Base-by-base conservation (phyloP, 2,888 invertebrate species). In the Bibio marci region DNA sequence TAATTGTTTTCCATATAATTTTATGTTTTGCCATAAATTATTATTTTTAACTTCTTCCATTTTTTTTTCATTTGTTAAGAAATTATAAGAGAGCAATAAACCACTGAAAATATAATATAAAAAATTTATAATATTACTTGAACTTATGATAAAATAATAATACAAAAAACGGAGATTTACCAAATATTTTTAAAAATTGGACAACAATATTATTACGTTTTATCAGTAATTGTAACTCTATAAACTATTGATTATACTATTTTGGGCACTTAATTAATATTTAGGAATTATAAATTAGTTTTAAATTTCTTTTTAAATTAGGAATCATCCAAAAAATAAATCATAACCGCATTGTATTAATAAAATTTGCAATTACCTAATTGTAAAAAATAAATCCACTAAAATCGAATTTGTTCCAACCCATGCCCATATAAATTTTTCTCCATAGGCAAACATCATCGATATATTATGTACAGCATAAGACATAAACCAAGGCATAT, bases 401-500 rank as follows among this genome's bases (percentile, higher is more conserved):
- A 62, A 45, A 3, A 62, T 44, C 1, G 62, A 59, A 2, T 60
- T 59, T 11, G 62, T 59, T 18, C 59, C 57, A 2, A 62, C 53
- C 36, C 59, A 61, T 41, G 60, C 62, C 30, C 56, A 62, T 43
- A 57, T 55, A 1, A 53, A 43, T 44, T 55, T 52, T 41, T 62
- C 62, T 1, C 54, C 57, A 41, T 57, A 56, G 2, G 58, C 53
- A 14, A 62, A 50, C 17, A 62, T 42, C 28, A 58, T 56, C 0
- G 57, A 52, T 44, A 58, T 58, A 43, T 62, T 62, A 43, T 58
- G 54, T 2, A 60, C 56, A 0, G 59, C 57, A 10, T 57, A 62
- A 46, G 59, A 61, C 56, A 58, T 60, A 46, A 55, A 62, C 62
- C 62, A 62, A 22, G 55, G 47, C 15, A 62, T 55, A 44, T 62